These are phyloP conservation scores for Bos javanicus DNA, from an alignment of 2,113 vertebrate genomes.

Conservation along the genomic window DNA sequence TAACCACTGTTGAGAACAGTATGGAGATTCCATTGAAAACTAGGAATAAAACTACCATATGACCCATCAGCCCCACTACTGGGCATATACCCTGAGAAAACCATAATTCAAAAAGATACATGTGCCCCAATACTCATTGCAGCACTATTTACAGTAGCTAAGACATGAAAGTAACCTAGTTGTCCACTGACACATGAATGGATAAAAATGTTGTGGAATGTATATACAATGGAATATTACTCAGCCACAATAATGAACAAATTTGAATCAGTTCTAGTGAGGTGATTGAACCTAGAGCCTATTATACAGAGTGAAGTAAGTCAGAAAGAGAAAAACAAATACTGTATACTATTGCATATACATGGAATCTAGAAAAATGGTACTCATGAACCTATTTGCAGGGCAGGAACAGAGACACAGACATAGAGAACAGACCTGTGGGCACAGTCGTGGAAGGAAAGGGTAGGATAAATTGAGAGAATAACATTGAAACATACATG, in stretches of 20 bases:
- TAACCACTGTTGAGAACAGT: not conserved
- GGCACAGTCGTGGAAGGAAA: not conserved
- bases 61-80: not conserved
- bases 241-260: no score
- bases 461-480: not conserved
- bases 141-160: not conserved
- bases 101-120: not conserved
- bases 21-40: not conserved
- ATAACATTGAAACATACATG: rapidly evolving
- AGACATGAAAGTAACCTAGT: not conserved
- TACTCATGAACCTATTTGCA: not conserved
- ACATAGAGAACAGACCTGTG: not conserved
- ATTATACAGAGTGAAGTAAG: not conserved
- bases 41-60: not conserved
- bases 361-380: not conserved
- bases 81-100: not conserved
- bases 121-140: not conserved
- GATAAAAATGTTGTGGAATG: no score
- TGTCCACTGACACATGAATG: not conserved
- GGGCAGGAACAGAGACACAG: not conserved
- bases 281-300: not conserved
- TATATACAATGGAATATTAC: no score
- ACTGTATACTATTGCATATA: not conserved
- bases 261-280: no score
- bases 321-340: not conserved